These are phyloP conservation scores for Acleris laterana DNA, from an alignment of 2,888 invertebrate species.

Conservation along the genomic window DNA sequence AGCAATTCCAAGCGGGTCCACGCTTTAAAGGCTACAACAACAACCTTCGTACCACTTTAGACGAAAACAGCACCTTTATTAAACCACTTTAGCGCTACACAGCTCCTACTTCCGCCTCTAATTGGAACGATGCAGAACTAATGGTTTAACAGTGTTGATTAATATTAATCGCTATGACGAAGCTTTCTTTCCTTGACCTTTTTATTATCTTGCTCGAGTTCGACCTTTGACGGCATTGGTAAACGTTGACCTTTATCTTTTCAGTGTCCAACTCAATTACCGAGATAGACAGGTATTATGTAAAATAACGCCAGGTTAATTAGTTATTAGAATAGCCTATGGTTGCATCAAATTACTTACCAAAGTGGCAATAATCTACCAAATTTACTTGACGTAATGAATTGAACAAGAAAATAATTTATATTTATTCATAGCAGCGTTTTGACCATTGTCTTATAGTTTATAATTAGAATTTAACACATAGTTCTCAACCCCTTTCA, in stretches of 20 bases:
- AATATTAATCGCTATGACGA: constrained; percentile 23
- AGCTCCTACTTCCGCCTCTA: not conserved
- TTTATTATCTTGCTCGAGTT: constrained; percentile 7
- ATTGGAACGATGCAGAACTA: constrained; percentile 12
- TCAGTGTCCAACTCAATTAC: constrained; percentile 2
- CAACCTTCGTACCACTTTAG: constrained; percentile 4
- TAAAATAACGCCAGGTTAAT: not conserved
- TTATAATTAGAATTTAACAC: not conserved
- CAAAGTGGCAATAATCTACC: no score
- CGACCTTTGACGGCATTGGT: constrained; percentile 25
- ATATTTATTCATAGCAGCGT: no score
- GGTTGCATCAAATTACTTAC: not conserved
- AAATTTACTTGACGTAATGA: no score
- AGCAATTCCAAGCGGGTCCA: not conserved
- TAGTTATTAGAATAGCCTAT: not conserved
- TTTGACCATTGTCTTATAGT: not conserved
- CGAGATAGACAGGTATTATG: not conserved
- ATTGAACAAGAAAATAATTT: no score
- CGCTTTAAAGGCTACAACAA: not conserved
- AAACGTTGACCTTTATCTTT: constrained; percentile 16
- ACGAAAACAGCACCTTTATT: no score
- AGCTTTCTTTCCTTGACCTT: constrained; percentile 26
- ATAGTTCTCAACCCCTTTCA: not conserved
- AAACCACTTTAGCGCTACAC: constrained; percentile 5
- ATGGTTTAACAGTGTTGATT: constrained; percentile 30